These are phyloP conservation scores for Phengaris arion DNA, from an alignment of 2,888 invertebrate species.

Conservation along the genomic window DNA sequence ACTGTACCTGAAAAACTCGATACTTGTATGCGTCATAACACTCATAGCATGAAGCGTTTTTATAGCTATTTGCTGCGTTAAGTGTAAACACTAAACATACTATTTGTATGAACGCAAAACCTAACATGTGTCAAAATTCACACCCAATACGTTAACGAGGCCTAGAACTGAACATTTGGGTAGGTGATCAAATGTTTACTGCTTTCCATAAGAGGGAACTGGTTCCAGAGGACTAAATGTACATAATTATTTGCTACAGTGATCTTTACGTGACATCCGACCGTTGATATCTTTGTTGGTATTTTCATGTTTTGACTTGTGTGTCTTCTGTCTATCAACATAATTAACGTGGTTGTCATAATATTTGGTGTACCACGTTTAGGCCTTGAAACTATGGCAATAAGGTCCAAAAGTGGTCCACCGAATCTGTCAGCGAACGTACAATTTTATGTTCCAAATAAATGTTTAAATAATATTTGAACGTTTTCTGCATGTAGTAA, in stretches of 20 bases:
- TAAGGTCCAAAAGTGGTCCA: no score
- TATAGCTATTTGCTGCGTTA: slow-evolving; percentile 5
- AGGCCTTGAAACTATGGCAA: no score
- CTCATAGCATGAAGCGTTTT: neutral
- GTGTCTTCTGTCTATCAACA: neutral
- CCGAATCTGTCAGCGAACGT: no score
- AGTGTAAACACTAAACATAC: slow-evolving; percentile 3
- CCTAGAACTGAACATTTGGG: neutral
- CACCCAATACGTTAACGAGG: neutral
- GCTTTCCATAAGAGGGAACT: neutral
- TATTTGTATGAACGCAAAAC: neutral
- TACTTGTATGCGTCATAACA: neutral
- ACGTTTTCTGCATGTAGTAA: no score
- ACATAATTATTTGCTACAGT: neutral
- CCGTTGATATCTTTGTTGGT: neutral
- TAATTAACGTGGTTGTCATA: neutral
- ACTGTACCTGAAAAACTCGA: slow-evolving; percentile 36
- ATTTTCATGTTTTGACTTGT: neutral
- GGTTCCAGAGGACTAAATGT: neutral
- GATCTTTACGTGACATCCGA: neutral
- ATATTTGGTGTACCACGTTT: neutral
- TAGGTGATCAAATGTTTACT: neutral
- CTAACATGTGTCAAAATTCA: slow-evolving; percentile 16
- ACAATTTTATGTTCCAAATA: no score
- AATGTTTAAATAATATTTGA: no score